Conservation (phyloP, 2,888 invertebrate genomes). For the Penaeus monodon region DNA sequence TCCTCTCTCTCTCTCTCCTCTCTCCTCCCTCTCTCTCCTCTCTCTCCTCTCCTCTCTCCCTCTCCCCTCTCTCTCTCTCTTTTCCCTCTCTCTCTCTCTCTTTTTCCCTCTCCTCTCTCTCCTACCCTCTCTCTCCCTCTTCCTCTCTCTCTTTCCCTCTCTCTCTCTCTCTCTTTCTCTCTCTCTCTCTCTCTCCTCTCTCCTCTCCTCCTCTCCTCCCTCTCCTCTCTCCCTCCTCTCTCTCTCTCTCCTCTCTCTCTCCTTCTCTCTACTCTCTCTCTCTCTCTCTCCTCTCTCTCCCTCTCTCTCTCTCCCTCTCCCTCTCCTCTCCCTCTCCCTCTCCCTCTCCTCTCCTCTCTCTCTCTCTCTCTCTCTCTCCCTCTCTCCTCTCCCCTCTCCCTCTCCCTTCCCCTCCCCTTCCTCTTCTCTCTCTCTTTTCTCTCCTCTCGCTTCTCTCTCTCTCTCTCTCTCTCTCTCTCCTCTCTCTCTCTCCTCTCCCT, state of each 20-base stretch:
- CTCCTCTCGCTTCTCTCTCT: neutral
- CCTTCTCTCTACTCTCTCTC: neutral
- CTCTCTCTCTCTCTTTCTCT: neutral
- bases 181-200: slow-evolving; percentile 13
- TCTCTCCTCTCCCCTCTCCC: neutral
- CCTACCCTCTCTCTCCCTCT: neutral
- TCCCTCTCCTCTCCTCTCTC: neutral
- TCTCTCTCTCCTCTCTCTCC: slow-evolving; percentile 2
- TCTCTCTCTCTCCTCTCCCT: neutral
- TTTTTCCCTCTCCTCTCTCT: neutral
- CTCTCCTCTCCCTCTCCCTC: neutral
- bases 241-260: slow-evolving; percentile 23
- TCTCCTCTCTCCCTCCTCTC: neutral
- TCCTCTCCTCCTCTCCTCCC: neutral
- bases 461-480: rapidly evolving
- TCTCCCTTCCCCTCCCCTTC: no score
- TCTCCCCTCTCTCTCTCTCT: neutral
- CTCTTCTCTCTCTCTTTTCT: neutral
- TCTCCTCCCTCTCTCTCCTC: neutral
- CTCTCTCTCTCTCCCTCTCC: no score
- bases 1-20: no score
- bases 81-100: neutral
- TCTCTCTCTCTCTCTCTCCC: slow-evolving; percentile 9
- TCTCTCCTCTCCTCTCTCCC: neutral
- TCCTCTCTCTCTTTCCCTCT: slow-evolving; percentile 12